phyloP scores from a whole-genome alignment of 64 coral and sea anemone genomes.

The Catalaphyllia jardinei region DNA sequence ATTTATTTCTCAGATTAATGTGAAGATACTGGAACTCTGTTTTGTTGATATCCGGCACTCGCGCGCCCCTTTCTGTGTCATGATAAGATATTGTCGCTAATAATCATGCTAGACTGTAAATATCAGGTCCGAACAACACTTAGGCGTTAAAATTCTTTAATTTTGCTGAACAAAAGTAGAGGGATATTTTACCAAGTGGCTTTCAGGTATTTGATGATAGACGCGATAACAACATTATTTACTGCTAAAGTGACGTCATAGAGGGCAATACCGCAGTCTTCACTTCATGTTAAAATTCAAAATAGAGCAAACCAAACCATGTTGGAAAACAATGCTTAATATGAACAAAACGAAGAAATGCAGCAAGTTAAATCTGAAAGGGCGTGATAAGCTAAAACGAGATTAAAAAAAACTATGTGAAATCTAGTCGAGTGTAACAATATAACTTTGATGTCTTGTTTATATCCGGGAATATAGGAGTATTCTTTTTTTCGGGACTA shows the following conservation, averaged over 20 bases:
- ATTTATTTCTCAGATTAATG: no score
- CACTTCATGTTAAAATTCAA: background rate
- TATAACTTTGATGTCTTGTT: background rate
- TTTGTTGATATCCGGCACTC: no score
- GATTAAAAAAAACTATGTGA: background rate
- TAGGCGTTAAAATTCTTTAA: background rate
- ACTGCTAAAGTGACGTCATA: slow-evolving; percentile 3
- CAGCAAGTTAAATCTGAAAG: background rate
- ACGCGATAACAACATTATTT: slow-evolving; percentile 29
- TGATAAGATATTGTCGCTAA: no score
- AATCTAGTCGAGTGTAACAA: background rate
- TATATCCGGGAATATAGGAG: background rate
- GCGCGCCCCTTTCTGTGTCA: no score
- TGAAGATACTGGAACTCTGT: no score
- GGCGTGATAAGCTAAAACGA: background rate
- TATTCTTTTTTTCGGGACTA: no score
- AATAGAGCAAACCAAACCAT: background rate
- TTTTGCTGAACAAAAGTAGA: background rate
- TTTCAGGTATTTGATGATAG: background rate
- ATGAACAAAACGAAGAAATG: background rate
- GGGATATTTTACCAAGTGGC: background rate
- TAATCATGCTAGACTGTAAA: no score
- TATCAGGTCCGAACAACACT: no score
- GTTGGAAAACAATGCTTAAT: background rate
- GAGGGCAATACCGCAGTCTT: background rate